Conservation (phyloP, 2,888 invertebrate species). For the Drosophila lacicola region DNA sequence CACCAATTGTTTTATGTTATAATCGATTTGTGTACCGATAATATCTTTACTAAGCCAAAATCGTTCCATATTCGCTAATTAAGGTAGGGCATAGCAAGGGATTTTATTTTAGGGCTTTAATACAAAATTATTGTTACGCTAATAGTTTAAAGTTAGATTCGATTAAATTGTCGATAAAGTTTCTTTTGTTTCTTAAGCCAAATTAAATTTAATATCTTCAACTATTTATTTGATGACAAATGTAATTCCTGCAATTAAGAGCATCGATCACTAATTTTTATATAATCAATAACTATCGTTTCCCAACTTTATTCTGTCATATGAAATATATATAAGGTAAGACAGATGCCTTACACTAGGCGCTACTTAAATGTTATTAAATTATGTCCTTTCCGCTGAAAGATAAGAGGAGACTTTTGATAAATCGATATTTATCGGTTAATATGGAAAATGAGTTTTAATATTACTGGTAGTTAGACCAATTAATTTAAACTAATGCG, state of each 20-base stretch:
- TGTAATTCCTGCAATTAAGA: background rate
- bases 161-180: background rate
- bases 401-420: background rate
- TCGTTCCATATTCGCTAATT: too few species aligned
- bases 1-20: conserved; percentile 1
- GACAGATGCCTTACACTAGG: background rate
- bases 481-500: background rate
- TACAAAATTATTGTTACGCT: background rate
- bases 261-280: background rate
- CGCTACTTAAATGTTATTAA: background rate
- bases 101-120: background rate
- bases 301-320: background rate
- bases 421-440: background rate
- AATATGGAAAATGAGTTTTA: background rate
- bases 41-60: background rate
- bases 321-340: background rate
- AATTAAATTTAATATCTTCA: background rate
- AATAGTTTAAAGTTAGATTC: background rate
- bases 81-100: too few species aligned
- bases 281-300: background rate
- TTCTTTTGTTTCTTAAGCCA: background rate
- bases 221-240: too few species aligned
- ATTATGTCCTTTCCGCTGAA: background rate
- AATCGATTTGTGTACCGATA: background rate
- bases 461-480: background rate